Base-by-base conservation (phyloP, 2,888 invertebrate species). In the Eucriotettix oculatus region DNA sequence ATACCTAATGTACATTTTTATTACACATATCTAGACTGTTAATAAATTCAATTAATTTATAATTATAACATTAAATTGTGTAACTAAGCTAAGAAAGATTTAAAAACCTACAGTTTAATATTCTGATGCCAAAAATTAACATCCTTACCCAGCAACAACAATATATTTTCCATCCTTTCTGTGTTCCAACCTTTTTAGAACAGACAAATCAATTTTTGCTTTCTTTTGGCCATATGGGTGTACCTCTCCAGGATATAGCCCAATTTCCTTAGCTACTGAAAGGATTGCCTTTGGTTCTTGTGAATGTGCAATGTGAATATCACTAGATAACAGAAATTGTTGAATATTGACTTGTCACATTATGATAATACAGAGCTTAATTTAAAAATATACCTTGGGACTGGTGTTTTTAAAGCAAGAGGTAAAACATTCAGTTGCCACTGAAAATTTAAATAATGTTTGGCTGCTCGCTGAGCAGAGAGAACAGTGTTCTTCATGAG, bases 401-500 rank as follows among this genome's bases (percentile, higher is more conserved):
- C 90, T 0, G 93, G 94, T 0, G 75, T 73, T 58, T 79, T 70
- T 1, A 81, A 76, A 3, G 78, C 74, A 41, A 95, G 70, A 0
- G 84, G 76, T 56, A 94, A 75, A n/a, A 81, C 74, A 16, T 78
- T 75, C 17, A 94, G 73, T 52, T 80, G 80, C 95, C 95, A 94
- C 44, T 75, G 70, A n/a, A 75, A 75, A 58, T 75, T 76, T n/a
- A 81, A 69, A 29, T 84, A 68, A 41, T 77, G 78, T 41, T 79
- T 75, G 14, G 81, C 80, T 58, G 82, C 77, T 57, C 80, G 78
- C 67, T 82, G 76, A 10, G 95, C 94, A 58, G 93, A 86, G 65
- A 86, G 79, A 44, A 95, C 88, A 0, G 96, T 97, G 76, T 99
- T 99, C 68, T 84, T 83, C 91, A 96, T 92, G 43, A 94, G 76